Base-by-base conservation (phyloP, 2,797 vertebrate genomes). In the Malacoctenus gilli region DNA sequence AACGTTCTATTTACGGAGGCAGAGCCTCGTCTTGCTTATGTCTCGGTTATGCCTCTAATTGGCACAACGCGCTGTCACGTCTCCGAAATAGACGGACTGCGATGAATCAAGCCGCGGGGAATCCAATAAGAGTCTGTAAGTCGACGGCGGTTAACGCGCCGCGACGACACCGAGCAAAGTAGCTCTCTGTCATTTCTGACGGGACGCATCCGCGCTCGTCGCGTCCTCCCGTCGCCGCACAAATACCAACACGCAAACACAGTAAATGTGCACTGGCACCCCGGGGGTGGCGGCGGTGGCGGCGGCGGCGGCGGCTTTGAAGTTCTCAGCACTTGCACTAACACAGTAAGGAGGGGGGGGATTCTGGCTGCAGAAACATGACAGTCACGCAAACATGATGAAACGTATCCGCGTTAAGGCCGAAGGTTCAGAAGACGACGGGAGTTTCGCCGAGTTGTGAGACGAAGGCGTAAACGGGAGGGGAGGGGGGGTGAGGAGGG, bases 261-360 rank as follows among this genome's bases (percentile, higher is more conserved):
- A 65, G 41, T 63, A 39, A 68, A 55, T 47, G n/a, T 32, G 49
- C 52, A 31, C 50, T 14, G 44, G 52, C 68, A 63, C 56, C 67
- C 58, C 2, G 2, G 38, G 63, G 64, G 46, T 36, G 23, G 48
- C 14, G 5, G 31, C 30, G 9, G 1, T n/a, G 2, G 62, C 82
- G n/a, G 46, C 37, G 23, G 48, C 14, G 5, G 31, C 30, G 9
- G 1, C 5, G 2, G 62, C 82, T 83, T 84, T 84, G 80, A 82
- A 77, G 72, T 71, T 37, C 31, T 66, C 48, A 50, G 30, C 32
- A 50, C 67, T 37, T 56, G 74, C 59, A 68, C 68, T 72, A 52
- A 71, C 56, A 71, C 39, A 42, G 25, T 46, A 41, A 25, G 19
- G 28, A 15, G n/a, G 30, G 40, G 48, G 40, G n/a, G 4, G 20